Conservation (phyloP, 92 coral and sea anemone genomes). For the Porites divaricata region DNA sequence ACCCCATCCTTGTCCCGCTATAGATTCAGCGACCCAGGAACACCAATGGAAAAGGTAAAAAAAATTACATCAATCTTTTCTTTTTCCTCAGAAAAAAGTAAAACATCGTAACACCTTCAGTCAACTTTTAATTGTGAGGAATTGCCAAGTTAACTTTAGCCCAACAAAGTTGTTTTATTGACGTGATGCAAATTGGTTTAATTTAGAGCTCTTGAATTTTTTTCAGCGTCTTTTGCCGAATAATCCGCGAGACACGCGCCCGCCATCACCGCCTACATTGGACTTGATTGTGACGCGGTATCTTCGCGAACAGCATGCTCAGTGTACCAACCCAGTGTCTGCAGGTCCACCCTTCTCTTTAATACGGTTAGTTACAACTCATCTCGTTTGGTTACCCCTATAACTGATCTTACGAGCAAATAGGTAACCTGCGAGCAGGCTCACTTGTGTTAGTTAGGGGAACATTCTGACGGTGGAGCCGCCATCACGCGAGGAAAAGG, state of each 20-base stretch:
- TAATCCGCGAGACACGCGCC: slow-evolving; percentile 49
- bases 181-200: too few species aligned
- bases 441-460: too few species aligned
- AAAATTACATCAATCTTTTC: too few species aligned
- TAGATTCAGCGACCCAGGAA: slow-evolving; percentile 83
- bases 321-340: slow-evolving; percentile 92
- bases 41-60: slow-evolving; percentile 87
- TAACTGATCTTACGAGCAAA: too few species aligned
- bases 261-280: slow-evolving; percentile 94
- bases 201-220: not conserved
- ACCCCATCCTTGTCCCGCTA: slow-evolving; percentile 64
- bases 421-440: too few species aligned
- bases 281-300: slow-evolving; percentile 94
- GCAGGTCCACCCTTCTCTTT: slow-evolving; percentile 97
- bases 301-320: slow-evolving; percentile 97
- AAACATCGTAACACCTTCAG: too few species aligned
- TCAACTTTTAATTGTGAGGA: too few species aligned
- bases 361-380: slow-evolving; percentile 65
- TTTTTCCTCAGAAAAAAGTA: too few species aligned
- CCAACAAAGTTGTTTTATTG: too few species aligned
- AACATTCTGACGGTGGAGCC: too few species aligned
- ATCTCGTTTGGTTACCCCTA: not conserved
- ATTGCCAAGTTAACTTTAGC: too few species aligned
- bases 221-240: slow-evolving; percentile 70
- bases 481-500: too few species aligned